Evolutionary conservation across 1,140 invertebrate genomes (phyloP).

Genomic region (Eurosta solidaginis): DNA sequence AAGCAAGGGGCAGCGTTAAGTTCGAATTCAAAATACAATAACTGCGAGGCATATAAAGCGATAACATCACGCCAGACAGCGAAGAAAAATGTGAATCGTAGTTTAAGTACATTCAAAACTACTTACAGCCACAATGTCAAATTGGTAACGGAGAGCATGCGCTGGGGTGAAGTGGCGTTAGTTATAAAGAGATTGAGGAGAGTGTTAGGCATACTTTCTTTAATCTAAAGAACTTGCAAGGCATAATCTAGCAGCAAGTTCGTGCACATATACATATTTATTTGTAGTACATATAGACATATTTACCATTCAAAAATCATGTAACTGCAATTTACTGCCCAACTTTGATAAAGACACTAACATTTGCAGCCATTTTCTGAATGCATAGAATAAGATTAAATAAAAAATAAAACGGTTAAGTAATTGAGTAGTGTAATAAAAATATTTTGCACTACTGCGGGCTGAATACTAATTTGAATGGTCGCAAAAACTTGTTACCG

Average conservation of each 20-base stretch:
- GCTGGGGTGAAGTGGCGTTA: background rate
- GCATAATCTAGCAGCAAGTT: background rate
- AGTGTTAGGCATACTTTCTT: background rate
- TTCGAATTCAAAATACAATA: conserved; percentile 3
- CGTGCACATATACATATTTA: too few species aligned
- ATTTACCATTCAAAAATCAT: background rate
- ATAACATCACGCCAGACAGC: background rate
- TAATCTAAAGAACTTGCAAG: background rate
- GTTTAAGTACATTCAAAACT: too few species aligned
- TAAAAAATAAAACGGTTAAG: background rate
- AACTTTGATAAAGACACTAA: background rate
- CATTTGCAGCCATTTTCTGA: background rate
- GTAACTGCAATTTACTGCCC: background rate
- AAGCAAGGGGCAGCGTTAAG: background rate
- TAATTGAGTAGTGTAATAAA: conserved; percentile 5
- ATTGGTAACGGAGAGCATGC: background rate
- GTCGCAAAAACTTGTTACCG: background rate
- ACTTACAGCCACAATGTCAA: background rate
- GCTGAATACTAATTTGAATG: conserved; percentile 4
- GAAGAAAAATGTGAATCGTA: background rate
- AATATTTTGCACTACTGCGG: background rate
- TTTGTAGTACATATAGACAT: background rate
- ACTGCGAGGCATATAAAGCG: background rate
- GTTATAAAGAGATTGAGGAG: background rate
- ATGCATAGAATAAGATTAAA: background rate